Conservation (phyloP, 1,140 invertebrate genomes). For the Hypsibius dujardini region DNA sequence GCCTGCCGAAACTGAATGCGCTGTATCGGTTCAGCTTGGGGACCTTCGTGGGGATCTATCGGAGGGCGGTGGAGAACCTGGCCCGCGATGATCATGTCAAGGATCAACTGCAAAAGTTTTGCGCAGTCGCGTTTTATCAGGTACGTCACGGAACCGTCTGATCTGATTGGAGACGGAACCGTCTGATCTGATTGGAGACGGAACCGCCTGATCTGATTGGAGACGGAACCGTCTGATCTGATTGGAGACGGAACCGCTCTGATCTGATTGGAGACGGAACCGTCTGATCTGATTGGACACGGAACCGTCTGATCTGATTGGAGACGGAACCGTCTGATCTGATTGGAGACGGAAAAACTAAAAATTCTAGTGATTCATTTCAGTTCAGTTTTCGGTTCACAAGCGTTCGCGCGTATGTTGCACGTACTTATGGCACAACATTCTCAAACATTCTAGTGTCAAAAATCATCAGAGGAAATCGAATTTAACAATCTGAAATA, state of each 20-base stretch:
- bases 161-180: background rate
- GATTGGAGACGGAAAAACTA: too few relatives aligned
- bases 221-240: too few relatives aligned
- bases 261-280: background rate
- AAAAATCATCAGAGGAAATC: constrained; percentile 29
- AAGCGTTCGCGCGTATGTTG: background rate
- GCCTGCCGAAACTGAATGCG: constrained; percentile 48
- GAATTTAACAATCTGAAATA: constrained; percentile 26
- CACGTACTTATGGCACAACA: background rate
- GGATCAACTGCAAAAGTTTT: constrained; percentile 10
- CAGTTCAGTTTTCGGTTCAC: too few relatives aligned
- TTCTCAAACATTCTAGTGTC: constrained; percentile 17
- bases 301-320: background rate
- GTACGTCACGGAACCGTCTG: too few relatives aligned
- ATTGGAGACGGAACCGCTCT: too few relatives aligned
- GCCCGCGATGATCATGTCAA: constrained; percentile 23
- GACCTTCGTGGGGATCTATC: constrained; percentile 55
- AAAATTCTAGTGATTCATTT: too few relatives aligned
- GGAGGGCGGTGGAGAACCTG: constrained; percentile 38
- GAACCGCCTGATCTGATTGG: background rate
- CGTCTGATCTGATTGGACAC: background rate
- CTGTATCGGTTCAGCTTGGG: constrained; percentile 60
- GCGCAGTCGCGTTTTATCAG: constrained; percentile 1
- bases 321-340: too few relatives aligned
- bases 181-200: background rate